phyloP scores from a whole-genome alignment of 1,140 invertebrate genomes.

The Uloborus diversus region DNA sequence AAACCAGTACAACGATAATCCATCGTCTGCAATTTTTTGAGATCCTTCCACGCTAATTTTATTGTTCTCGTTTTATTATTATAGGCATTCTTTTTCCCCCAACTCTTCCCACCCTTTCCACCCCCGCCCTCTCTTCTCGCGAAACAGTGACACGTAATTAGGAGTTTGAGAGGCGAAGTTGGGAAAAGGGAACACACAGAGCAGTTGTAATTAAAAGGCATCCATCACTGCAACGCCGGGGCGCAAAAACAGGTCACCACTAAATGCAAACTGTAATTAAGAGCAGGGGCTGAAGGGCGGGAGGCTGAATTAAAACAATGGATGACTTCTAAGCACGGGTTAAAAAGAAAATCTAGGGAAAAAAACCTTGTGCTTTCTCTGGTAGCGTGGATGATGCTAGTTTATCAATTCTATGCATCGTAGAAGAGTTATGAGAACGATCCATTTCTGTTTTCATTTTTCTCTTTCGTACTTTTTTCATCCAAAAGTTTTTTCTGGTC shows the following conservation, averaged over 20 bases:
- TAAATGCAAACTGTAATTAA: conserved; percentile 54
- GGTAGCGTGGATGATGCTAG: too few species aligned
- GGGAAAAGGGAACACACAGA: not conserved
- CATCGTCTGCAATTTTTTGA: too few species aligned
- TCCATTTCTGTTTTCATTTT: too few species aligned
- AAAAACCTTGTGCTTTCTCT: too few species aligned
- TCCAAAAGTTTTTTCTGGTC: too few species aligned
- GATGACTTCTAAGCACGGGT: conserved; percentile 6
- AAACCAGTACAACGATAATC: too few species aligned
- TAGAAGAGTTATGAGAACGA: too few species aligned
- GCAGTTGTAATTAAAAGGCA: conserved; percentile 47
- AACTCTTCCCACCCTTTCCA: too few species aligned
- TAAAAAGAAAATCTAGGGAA: not conserved
- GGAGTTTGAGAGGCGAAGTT: too few species aligned
- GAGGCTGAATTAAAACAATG: conserved; percentile 38
- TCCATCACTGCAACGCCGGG: conserved; percentile 20
- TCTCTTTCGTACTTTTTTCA: too few species aligned
- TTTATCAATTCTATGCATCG: too few species aligned
- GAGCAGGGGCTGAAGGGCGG: conserved; percentile 1
- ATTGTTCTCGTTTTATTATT: conserved; percentile 20
- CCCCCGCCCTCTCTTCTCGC: not conserved
- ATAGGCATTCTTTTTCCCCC: conserved; percentile 16
- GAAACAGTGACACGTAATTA: conserved; percentile 51
- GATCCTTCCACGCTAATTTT: conserved; percentile 34
- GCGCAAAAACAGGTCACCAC: conserved; percentile 30